Evolutionary conservation across 2,113 vertebrate species (phyloP), one percentile per base, ranked within the genome.

Genomic region (Elephas maximus): DNA sequence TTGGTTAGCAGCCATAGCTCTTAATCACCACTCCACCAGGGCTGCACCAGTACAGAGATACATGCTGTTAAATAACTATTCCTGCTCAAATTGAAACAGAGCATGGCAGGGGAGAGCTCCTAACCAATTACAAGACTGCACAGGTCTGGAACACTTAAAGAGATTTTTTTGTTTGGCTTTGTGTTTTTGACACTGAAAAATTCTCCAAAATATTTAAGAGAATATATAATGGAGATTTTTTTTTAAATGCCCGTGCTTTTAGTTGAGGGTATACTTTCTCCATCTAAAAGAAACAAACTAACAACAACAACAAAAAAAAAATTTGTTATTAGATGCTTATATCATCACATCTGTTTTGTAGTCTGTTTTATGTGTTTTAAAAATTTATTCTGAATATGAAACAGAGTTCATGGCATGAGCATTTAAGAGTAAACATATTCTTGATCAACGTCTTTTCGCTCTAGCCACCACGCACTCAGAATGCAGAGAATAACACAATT

Each of bases 71-170:
- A 73, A 37, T 37, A 37, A 37, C 67, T 33, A 33, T 4, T n/a
- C 33, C 71, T 21, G 44, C 15, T 74, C 53, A 44, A 57, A 23
- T 0, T 69, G 45, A 79, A 57, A 24, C 1, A 11, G 14, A 18
- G 4, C 8, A 1, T 6, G 45, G 18, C 37, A 8, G 8, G 26
- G 21, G 6, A 63, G 1, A 6, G 4, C 12, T 63, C 17, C 10
- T 33, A 44, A 17, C 23, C 67, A 28, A 1, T 14, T 37, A 5
- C 0, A 8, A 80, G 41, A 62, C 33, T 28, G 45, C 26, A 0
- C 0, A 41, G 15, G 24, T 26, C 51, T 20, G 0, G 33, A 88
- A 15, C 10, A 77, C 2, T 20, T 26, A 60, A 77, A 82, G 28
- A 23, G 2, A 62, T 53, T 83, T 48, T 24, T 82, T 14, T 60